Evolutionary conservation across 2,113 vertebrate species (phyloP), one percentile per base, ranked within the genome.

Genomic region (Halcyon malimbica): DNA sequence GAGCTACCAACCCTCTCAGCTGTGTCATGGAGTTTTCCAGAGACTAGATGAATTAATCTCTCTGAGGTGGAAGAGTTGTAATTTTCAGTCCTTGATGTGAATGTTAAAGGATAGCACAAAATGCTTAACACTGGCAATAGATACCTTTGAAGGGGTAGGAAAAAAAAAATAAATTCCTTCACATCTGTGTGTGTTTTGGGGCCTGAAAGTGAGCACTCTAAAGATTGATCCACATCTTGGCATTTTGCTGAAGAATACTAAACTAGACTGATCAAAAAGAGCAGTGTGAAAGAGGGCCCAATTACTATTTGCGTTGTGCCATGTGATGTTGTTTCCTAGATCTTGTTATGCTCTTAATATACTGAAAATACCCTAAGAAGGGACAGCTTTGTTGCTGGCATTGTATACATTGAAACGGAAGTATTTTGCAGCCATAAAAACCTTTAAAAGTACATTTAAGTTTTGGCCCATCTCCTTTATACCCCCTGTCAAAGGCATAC

Each of bases 191-290:
- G 42, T 92, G 71, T 88, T 88, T 87, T 35, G 1, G 75, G 48
- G 37, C 50, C 76, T 54, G 44, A 71, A 68, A 83, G 20, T 33
- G 67, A 82, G 65, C 4, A 24, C 63, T 96, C 71, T 94, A 53
- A 74, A 31, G 78, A 91, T 96, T 97, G 81, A 89, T 93, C 62
- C 51, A 9, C 77, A 86, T 11, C 13, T 87, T 97, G 93, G 56
- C 67, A 83, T 96, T 96, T 97, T 90, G 56, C 81, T 97, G 88
- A 95, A 94, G 92, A 91, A 53, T 4, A 65, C 59, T 92, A 95
- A 91, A 82, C 44, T 59, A 23, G 93, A 82, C 80, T 89, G 93
- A 89, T 75, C 83, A 26, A 35, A 35, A 96, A 89, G 91, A 94
- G 74, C 39, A 24, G 25, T 39, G 28, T 80, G 94, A 96, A 51